phyloP scores from a whole-genome alignment of 2,797 vertebrate species.

The Aerospiza tachiro region DNA sequence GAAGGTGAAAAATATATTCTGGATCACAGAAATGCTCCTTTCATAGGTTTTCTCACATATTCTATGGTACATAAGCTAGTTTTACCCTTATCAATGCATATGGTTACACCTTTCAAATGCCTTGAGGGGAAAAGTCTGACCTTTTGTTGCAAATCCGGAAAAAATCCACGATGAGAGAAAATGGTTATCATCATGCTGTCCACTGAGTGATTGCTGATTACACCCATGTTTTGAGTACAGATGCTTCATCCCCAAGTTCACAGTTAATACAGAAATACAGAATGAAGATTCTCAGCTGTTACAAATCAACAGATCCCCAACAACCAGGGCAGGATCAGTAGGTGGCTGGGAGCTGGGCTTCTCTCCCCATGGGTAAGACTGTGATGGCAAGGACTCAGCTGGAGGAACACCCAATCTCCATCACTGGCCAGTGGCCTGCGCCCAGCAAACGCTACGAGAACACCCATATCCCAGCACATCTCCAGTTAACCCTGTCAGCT shows the following conservation, averaged over 20 bases:
- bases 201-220: background rate
- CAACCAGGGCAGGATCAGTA: background rate
- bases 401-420: rapidly evolving
- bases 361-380: rapidly evolving
- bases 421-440: no score
- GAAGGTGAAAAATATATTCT: background rate
- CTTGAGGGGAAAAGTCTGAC: background rate
- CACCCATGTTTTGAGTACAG: background rate
- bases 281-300: background rate
- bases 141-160: background rate
- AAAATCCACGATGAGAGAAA: background rate
- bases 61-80: background rate
- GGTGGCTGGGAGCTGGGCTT: no score
- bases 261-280: background rate
- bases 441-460: background rate
- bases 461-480: background rate
- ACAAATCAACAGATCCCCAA: background rate
- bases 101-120: background rate
- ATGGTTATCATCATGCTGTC: background rate
- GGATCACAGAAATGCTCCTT: background rate
- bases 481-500: background rate
- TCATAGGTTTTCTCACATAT: background rate
- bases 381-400: background rate
- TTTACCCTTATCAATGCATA: background rate
- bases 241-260: background rate